Conservation (phyloP, 2,113 vertebrate genomes). For the Origma solitaria region DNA sequence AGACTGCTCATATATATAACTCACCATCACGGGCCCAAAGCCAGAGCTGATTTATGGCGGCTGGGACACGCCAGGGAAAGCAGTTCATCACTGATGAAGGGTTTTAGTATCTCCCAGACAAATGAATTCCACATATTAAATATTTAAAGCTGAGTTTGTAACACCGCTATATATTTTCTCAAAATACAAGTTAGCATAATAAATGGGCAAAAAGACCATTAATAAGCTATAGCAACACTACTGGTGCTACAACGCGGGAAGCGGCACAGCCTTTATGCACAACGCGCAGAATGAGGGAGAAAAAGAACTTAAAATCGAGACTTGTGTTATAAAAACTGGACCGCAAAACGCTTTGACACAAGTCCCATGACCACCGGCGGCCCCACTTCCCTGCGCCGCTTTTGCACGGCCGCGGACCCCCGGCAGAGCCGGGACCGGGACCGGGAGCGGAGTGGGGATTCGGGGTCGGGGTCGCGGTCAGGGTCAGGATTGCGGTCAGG, state of each 20-base stretch:
- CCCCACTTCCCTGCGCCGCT: accelerated
- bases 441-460: accelerated
- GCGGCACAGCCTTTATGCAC: background rate
- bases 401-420: too few species aligned
- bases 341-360: background rate
- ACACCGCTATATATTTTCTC: constrained; percentile 24
- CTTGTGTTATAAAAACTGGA: background rate
- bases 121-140: constrained; percentile 45
- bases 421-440: background rate
- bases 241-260: background rate
- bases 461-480: accelerated
- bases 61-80: background rate
- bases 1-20: background rate
- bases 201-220: background rate
- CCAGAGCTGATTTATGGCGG: constrained; percentile 21
- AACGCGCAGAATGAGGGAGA: background rate
- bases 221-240: background rate
- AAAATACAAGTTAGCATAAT: constrained; percentile 46
- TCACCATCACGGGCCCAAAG: background rate
- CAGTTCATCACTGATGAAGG: constrained; percentile 19
- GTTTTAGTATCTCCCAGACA: constrained; percentile 47
- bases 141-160: constrained; percentile 46
- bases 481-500: too few species aligned
- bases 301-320: background rate
- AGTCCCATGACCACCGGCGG: background rate